A percentile compares a stretch with the other conserved stretches of the same genome.
Conservation (phyloP, 2,797 vertebrate genomes). For the Hylomyscus alleni region DNA sequence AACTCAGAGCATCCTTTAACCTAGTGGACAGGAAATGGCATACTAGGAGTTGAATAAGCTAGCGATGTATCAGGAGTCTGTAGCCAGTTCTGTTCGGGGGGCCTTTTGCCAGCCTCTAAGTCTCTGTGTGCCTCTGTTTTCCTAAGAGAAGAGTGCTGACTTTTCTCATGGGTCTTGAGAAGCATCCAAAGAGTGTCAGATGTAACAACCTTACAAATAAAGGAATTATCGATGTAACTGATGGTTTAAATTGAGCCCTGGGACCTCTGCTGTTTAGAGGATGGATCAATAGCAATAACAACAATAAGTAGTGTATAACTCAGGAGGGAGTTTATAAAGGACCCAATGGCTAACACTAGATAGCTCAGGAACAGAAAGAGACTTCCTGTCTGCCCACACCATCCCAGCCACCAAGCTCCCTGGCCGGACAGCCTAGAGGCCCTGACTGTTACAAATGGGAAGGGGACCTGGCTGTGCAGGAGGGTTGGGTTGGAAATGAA, state of each 20-base stretch:
- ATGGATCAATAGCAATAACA: conserved; percentile 79
- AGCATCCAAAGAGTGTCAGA: conserved; percentile 25
- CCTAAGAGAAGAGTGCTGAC: neutral
- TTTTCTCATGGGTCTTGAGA: conserved; percentile 13
- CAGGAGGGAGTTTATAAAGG: conserved; percentile 61
- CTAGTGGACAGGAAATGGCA: rapidly evolving
- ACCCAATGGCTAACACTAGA: neutral
- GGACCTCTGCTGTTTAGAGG: conserved; percentile 74
- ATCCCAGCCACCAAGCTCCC: neutral
- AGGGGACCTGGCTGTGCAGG: neutral
- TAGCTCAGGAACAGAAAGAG: neutral
- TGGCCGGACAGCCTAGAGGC: neutral
- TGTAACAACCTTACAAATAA: conserved; percentile 64
- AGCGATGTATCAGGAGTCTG: neutral
- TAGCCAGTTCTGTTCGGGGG: neutral
- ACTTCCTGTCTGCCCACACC: neutral
- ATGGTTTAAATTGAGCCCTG: conserved; percentile 74
- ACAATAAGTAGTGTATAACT: conserved; percentile 72
- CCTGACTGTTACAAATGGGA: neutral
- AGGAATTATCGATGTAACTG: conserved; percentile 69
- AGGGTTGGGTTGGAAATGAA: neutral
- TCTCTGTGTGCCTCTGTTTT: conserved; percentile 50
- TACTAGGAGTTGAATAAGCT: neutral
- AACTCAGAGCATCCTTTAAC: neutral
- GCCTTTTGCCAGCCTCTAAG: neutral